These are phyloP conservation scores for Gadus chalcogrammus DNA, from an alignment of 2,113 vertebrate species.

Conservation along the genomic window DNA sequence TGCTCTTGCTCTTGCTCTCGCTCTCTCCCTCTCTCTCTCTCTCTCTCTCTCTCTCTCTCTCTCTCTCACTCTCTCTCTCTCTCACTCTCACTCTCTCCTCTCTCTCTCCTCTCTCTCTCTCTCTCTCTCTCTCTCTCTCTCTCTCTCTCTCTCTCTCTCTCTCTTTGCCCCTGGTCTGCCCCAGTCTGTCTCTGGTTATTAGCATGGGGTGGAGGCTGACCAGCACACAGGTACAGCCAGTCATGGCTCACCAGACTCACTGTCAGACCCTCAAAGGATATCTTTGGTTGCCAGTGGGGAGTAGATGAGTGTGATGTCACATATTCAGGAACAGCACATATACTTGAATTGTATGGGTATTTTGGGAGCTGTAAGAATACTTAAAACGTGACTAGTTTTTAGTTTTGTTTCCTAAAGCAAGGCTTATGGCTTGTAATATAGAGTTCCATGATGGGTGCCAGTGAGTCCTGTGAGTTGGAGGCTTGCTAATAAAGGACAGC, in stretches of 20 bases:
- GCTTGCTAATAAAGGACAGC: background rate
- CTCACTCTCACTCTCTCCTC: background rate
- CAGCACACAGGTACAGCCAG: slow-evolving; percentile 37
- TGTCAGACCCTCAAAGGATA: background rate
- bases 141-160: background rate
- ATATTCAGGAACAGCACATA: too few relatives aligned
- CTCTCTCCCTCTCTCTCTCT: background rate
- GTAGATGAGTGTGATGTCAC: background rate
- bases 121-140: background rate
- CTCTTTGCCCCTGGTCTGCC: slow-evolving; percentile 6
- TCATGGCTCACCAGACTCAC: too few relatives aligned
- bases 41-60: slow-evolving; percentile 6
- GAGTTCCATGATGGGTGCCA: background rate
- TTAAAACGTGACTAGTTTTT: too few relatives aligned
- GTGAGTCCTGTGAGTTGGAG: background rate
- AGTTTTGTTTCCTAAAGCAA: background rate
- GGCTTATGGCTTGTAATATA: background rate
- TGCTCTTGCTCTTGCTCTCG: too few relatives aligned
- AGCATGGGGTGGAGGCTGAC: slow-evolving; percentile 4
- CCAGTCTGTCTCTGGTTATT: slow-evolving; percentile 50
- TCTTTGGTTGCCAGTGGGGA: background rate
- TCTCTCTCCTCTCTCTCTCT: background rate
- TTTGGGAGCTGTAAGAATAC: too few relatives aligned
- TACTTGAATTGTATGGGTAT: too few relatives aligned
- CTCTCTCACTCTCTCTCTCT: slow-evolving; percentile 27